Percentiles rank a stretch among this genome's conserved stretches.
phyloP scores from a whole-genome alignment of 2,888 invertebrate genomes.

The Agapostemon virescens region DNA sequence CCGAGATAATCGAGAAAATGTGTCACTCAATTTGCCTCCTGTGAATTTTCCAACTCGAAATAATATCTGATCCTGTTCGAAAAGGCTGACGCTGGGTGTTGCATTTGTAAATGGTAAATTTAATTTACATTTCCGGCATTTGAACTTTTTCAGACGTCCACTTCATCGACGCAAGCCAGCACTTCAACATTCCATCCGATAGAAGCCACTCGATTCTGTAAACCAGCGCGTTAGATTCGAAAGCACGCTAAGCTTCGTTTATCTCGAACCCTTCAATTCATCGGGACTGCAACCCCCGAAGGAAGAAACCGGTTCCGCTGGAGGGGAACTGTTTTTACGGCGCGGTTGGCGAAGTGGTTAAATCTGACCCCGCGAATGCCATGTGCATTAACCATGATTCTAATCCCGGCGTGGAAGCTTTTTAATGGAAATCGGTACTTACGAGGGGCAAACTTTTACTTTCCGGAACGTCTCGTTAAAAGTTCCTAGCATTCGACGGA shows the following conservation, averaged over 20 bases:
- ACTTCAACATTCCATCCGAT: neutral
- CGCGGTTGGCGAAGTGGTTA: neutral
- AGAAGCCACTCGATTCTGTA: neutral
- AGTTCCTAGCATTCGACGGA: neutral
- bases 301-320: neutral
- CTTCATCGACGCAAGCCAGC: neutral
- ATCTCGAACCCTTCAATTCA: neutral
- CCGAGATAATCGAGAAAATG: too few relatives aligned
- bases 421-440: neutral
- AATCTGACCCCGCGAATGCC: neutral
- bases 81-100: too few relatives aligned
- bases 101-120: too few relatives aligned
- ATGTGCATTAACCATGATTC: neutral
- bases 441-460: neutral
- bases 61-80: too few relatives aligned
- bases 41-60: too few relatives aligned
- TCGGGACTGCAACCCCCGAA: neutral
- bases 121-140: neutral
- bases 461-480: constrained; percentile 9
- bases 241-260: neutral
- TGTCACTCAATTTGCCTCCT: too few relatives aligned
- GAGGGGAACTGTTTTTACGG: neutral
- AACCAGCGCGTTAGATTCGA: too few relatives aligned
- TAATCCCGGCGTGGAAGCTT: neutral
- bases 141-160: neutral